These are phyloP conservation scores for Solenodon paradoxus DNA, from an alignment of 2,113 vertebrate species.

Conservation along the genomic window DNA sequence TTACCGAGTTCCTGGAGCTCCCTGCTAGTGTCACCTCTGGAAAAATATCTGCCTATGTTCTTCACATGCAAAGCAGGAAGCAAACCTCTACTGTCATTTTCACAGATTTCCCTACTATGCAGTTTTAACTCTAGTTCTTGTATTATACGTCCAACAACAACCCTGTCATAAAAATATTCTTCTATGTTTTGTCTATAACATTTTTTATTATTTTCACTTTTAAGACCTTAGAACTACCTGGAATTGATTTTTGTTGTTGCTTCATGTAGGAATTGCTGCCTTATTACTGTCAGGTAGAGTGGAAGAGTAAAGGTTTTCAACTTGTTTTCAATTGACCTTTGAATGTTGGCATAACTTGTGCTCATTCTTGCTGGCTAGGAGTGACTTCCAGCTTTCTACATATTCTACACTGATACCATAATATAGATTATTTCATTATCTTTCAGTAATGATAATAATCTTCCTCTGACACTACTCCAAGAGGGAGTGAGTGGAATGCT, in stretches of 20 bases:
- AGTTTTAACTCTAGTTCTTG: background rate
- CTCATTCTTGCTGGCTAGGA: background rate
- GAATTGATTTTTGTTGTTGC: background rate
- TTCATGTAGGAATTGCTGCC: background rate
- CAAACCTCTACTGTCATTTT: too few species aligned
- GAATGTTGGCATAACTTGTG: background rate
- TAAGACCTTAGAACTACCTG: background rate
- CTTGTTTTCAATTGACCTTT: background rate
- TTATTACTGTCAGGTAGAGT: background rate
- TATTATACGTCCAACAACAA: background rate
- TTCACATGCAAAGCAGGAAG: too few species aligned
- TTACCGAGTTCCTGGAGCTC: too few species aligned
- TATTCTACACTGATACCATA: background rate
- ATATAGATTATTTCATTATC: background rate
- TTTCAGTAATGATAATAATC: background rate
- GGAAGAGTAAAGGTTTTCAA: background rate
- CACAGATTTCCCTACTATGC: too few species aligned
- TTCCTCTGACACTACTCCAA: background rate
- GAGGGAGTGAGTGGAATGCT: background rate
- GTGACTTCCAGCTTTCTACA: background rate
- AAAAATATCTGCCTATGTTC: too few species aligned
- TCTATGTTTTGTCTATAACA: background rate
- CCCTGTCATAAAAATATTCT: background rate
- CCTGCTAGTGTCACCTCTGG: too few species aligned
- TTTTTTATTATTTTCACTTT: background rate